Base-by-base conservation (phyloP, 2,888 invertebrate genomes). In the Drosophila sordidula region DNA sequence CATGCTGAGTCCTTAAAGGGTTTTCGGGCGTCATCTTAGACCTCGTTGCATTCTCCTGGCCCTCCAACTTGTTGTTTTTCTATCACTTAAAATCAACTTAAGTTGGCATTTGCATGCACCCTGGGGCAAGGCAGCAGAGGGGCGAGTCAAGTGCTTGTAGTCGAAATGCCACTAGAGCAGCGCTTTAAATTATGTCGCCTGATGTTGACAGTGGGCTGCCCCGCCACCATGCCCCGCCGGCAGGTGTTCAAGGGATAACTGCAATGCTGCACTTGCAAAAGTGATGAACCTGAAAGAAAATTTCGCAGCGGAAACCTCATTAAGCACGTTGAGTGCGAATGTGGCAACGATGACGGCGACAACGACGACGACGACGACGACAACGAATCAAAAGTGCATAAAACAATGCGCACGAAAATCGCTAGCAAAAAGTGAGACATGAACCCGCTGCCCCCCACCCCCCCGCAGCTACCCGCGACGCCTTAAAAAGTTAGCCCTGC, bases 21-120 rank as follows among this genome's bases (percentile, higher is more conserved):
- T 71, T 78, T 87, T 63, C 22, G 64, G 63, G 55, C 50, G 63
- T 54, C 70, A 70, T 75, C 71, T 76, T 67, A 70, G 73, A 64
- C 62, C n/a, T 59, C 50, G 44, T 44, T 38, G 41, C 45, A 4
- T 11, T 47, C 44, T 29, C 26, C 25, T 8, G 36, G 8, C 6
- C 46, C 41, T 45, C 38, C 41, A 14, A 50, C 70, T 67, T 79
- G 67, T 77, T 82, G 73, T 80, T 83, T 89, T 87, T 84, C 79
- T 87, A 89, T 87, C 89, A 90, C 90, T 89, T 89, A 86, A 90
- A 88, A 89, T 87, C 86, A 90, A 90, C 90, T 90, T 90, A 90
- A 89, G 89, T 84, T 90, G 89, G 89, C 91, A 90, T 90, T 90
- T 90, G 89, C 90, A 89, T 90, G 67, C 75, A 55, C 42, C 47